Evolutionary conservation across 2,888 invertebrate species (phyloP), one percentile per base, ranked within the genome.

Genomic region (Pantelozetes paolii): DNA sequence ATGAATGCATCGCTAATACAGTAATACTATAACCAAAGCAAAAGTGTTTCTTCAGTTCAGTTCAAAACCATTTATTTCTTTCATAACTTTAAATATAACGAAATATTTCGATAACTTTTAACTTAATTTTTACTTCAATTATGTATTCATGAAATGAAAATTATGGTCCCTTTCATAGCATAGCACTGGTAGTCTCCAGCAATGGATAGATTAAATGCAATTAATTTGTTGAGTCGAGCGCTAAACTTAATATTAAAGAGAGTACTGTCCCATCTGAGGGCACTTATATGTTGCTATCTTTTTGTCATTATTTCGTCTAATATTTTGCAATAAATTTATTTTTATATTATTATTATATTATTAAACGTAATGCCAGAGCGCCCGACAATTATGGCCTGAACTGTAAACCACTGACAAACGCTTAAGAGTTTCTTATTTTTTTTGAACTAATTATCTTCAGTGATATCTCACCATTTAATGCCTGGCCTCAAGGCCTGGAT

Each of bases 11-110:
- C 11, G 45, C 45, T 18, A 54, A 26, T 45, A 45, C 64, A 20
- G 20, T 64, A 69, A 69, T 45, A 45, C 64, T 20, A 40, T 64
- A 69, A 69, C 69, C 69, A 45, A 69, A 69, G 40, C 69, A 69
- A 69, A 69, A 45, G 69, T 45, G 42, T 42, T 69, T 36, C 18
- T 67, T 13, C 6, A n/a, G 20, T 54, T 26, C 2, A 26, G 26
- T 26, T 11, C 20, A 50, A 54, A 54, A 23, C 2, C 13, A 54
- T n/a, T 11, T 54, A 6, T 54, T 57, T 57, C 57, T 57, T 57
- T 57, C 28, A 28, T 13, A 30, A 36, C 36, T 36, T 36, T 36
- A 15, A 15, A 9, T 45, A 45, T 18, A 45, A 45, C 45, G 6
- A 54, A 1, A 23, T 23, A 18, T 54, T 54, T 54, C 54, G 13